Percentiles rank a stretch among this genome's conserved stretches.
These are phyloP conservation scores for Lepidurus arcticus DNA, from an alignment of 1,140 invertebrate genomes.

Conservation along the genomic window DNA sequence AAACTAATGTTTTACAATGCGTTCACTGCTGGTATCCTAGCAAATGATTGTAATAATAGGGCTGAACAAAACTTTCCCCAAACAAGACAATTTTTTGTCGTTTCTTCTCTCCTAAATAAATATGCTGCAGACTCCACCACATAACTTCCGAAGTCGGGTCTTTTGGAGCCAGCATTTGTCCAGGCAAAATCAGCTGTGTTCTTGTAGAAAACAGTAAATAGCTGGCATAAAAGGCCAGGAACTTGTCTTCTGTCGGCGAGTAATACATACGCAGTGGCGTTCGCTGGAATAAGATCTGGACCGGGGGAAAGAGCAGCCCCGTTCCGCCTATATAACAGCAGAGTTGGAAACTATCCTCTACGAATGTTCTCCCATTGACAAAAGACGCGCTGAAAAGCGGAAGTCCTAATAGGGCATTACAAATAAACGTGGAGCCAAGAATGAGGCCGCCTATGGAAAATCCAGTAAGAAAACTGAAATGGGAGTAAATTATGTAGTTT, in stretches of 20 bases:
- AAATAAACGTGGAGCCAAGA: background rate
- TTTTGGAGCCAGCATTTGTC: background rate
- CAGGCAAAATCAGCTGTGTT: background rate
- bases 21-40: background rate
- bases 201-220: background rate
- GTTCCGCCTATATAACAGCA: background rate
- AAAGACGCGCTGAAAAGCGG: background rate
- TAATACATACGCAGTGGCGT: background rate
- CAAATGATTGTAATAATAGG: slow-evolving; percentile 12
- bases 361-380: background rate
- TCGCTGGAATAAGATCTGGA: background rate
- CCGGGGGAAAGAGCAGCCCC: background rate
- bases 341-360: background rate
- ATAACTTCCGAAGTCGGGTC: background rate
- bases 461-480: background rate
- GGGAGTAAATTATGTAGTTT: background rate
- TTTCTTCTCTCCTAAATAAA: background rate
- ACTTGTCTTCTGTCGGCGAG: background rate
- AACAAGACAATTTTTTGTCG: background rate
- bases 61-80: background rate
- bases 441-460: background rate
- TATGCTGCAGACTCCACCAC: background rate
- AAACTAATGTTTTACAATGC: too few species aligned
- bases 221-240: background rate
- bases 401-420: background rate